Evolutionary conservation across 2,888 invertebrate genomes (phyloP).

Genomic region (Drosophila multiciliata): DNA sequence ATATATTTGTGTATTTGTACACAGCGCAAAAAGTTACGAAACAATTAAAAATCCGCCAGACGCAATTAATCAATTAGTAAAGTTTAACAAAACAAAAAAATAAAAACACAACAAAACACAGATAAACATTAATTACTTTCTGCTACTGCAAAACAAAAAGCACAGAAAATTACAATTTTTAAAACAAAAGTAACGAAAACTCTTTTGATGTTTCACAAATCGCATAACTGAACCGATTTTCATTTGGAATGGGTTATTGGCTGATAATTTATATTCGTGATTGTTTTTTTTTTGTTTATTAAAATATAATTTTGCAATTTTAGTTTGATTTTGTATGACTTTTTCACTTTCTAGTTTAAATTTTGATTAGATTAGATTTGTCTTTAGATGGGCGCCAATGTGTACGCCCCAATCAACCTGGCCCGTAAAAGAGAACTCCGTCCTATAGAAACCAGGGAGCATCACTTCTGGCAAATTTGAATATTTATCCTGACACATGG

Average conservation of each 20-base stretch:
- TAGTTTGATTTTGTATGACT: neutral
- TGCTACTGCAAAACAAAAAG: slow-evolving; percentile 1
- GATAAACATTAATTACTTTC: slow-evolving; percentile 4
- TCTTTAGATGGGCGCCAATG: neutral
- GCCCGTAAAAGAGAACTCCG: accelerated
- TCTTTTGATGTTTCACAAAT: slow-evolving; percentile 4
- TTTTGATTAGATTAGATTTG: neutral
- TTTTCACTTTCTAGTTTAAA: no score
- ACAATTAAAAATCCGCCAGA: slow-evolving; percentile 38
- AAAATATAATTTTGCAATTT: neutral
- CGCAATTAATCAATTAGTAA: slow-evolving; percentile 60
- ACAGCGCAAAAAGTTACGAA: slow-evolving; percentile 15
- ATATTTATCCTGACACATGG: neutral
- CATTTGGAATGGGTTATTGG: neutral
- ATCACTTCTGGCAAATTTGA: neutral
- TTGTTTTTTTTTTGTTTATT: neutral
- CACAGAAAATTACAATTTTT: neutral
- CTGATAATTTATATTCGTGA: neutral
- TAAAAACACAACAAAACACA: neutral
- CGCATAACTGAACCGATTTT: neutral
- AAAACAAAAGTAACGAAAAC: neutral
- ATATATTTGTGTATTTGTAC: neutral
- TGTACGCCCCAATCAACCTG: neutral
- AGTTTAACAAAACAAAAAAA: slow-evolving; percentile 18
- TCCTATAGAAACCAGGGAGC: neutral